Evolutionary conservation across 1,140 invertebrate species (phyloP).

Genomic region (Mercenaria mercenaria): DNA sequence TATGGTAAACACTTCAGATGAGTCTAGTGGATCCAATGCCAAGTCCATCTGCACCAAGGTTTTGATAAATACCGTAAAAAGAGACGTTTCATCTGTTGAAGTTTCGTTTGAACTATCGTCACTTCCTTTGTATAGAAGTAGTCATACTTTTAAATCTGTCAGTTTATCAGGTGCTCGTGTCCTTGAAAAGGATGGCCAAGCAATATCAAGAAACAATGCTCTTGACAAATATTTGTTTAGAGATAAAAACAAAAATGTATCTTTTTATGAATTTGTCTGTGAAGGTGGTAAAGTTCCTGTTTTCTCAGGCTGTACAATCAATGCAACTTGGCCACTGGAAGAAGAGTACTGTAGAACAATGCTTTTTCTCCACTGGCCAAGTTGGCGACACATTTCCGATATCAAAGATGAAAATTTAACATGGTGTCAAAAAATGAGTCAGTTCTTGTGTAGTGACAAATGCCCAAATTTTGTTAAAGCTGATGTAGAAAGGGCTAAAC

Average conservation of each 20-base stretch:
- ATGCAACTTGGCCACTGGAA: conserved; percentile 49
- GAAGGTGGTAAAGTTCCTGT: conserved; percentile 57
- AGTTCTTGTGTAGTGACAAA: conserved; percentile 32
- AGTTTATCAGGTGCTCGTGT: conserved; percentile 54
- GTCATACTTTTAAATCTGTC: conserved; percentile 62
- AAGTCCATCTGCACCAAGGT: conserved; percentile 66
- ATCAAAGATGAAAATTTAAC: conserved; percentile 34
- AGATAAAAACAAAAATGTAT: not conserved
- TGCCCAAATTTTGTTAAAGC: conserved; percentile 71
- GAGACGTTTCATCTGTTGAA: conserved; percentile 64
- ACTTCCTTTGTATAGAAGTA: conserved; percentile 60
- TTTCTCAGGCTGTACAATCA: conserved; percentile 18
- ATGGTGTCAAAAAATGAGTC: conserved; percentile 40
- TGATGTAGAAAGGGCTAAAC: conserved; percentile 67
- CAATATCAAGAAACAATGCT: conserved; percentile 47
- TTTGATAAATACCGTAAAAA: conserved; percentile 66
- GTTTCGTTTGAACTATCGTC: conserved; percentile 64
- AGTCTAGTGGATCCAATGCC: not conserved
- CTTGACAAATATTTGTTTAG: conserved; percentile 62
- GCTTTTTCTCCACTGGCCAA: conserved; percentile 59
- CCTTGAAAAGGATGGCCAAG: conserved; percentile 38
- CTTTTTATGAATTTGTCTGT: conserved; percentile 42
- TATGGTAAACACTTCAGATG: conserved; percentile 36
- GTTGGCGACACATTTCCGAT: conserved; percentile 54
- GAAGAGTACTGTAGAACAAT: conserved; percentile 54